A percentile compares a stretch with the other conserved stretches of the same genome.
Conservation (phyloP, 2,113 vertebrate species). For the Alces alces region DNA sequence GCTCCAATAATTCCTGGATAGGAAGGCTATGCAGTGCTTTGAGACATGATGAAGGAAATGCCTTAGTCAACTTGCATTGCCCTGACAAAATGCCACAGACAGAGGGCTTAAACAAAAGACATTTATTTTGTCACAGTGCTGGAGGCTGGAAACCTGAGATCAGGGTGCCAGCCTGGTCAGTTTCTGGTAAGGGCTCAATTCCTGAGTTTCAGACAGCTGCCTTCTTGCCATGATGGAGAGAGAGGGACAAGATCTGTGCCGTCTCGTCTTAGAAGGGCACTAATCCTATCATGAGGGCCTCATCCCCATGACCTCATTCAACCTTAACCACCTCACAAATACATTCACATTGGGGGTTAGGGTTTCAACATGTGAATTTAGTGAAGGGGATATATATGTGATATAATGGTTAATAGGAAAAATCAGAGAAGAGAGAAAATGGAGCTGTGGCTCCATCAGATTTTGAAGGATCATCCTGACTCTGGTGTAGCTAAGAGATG, state of each 20-base stretch:
- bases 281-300: not conserved
- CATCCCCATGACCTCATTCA: not conserved
- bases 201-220: not conserved
- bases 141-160: not conserved
- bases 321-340: not conserved
- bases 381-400: not conserved
- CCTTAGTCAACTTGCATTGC: not conserved
- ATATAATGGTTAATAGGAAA: too few relatives aligned
- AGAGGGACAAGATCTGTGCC: not conserved
- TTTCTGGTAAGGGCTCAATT: not conserved
- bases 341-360: not conserved
- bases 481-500: not conserved
- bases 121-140: not conserved
- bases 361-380: not conserved
- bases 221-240: not conserved
- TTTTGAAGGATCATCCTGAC: not conserved
- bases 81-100: not conserved
- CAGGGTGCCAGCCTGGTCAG: accelerated
- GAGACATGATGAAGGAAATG: not conserved
- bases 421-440: not conserved
- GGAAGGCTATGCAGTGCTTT: not conserved
- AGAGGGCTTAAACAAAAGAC: not conserved
- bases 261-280: not conserved
- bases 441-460: too few relatives aligned
- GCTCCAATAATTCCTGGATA: not conserved